phyloP scores from a whole-genome alignment of 2,888 invertebrate genomes.

The Nephrotoma flavescens region DNA sequence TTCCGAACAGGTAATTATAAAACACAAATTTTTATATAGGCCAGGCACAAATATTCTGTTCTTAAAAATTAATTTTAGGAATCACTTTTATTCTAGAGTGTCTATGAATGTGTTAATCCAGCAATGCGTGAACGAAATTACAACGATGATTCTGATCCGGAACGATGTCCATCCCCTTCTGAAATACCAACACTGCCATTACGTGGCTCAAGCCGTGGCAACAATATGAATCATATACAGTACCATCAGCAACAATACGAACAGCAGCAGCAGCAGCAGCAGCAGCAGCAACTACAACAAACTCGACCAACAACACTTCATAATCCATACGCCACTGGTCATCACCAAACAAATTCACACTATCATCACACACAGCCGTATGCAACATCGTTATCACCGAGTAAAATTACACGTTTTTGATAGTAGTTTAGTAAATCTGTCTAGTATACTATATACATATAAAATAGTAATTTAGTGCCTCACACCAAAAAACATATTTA shows the following conservation, averaged over 20 bases:
- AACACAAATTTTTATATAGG: not conserved
- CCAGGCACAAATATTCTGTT: not conserved
- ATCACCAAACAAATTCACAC: not conserved
- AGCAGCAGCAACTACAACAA: not conserved
- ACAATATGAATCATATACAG: conserved; percentile 1
- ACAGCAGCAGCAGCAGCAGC: not conserved
- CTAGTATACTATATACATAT: too few relatives aligned
- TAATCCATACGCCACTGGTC: not conserved
- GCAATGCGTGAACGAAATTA: conserved; percentile 30
- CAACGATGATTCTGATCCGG: conserved; percentile 6
- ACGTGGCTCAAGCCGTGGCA: conserved; percentile 19
- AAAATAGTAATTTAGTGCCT: not conserved
- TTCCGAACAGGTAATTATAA: conserved; percentile 27
- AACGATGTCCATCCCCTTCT: conserved; percentile 21
- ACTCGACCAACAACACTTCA: not conserved
- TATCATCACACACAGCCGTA: not conserved
- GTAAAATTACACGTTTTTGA: conserved; percentile 31
- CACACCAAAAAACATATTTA: not conserved
- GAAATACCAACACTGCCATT: conserved; percentile 32
- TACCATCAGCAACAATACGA: not conserved
- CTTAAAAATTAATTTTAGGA: conserved; percentile 2
- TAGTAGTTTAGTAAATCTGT: not conserved
- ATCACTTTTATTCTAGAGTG: conserved; percentile 28
- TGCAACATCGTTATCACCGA: conserved; percentile 18
- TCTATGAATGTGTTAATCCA: conserved; percentile 42